These are phyloP conservation scores for Ganaspis sp. DNA, from an alignment of 1,140 invertebrate genomes.

Conservation along the genomic window DNA sequence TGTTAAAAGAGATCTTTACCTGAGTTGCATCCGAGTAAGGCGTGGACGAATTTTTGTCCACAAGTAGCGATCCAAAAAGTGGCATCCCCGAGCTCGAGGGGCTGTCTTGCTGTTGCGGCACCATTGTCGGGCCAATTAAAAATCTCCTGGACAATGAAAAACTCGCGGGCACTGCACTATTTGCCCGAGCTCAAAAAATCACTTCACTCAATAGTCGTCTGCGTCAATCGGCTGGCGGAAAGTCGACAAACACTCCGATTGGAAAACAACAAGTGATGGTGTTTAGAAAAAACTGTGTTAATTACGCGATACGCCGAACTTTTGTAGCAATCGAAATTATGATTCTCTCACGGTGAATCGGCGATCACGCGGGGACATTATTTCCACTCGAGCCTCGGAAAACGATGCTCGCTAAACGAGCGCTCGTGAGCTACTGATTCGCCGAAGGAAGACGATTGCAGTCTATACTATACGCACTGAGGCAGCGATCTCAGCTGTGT, in stretches of 20 bases:
- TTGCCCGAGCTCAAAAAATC: background rate
- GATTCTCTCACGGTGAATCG: conserved; percentile 60
- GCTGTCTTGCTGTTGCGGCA: conserved; percentile 79
- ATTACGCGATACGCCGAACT: background rate
- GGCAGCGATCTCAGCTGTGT: conserved; percentile 66
- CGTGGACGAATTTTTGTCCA: conserved; percentile 92
- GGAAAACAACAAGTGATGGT: background rate
- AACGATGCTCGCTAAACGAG: conserved; percentile 68
- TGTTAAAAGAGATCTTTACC: conserved; percentile 78
- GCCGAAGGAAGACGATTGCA: conserved; percentile 50
- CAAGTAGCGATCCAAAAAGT: conserved; percentile 89
- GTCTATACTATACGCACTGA: conserved; percentile 69
- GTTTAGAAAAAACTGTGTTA: background rate
- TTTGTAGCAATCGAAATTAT: conserved; percentile 13
- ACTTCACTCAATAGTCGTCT: background rate
- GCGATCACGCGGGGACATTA: conserved; percentile 63
- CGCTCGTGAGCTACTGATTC: conserved; percentile 74
- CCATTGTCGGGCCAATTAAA: conserved; percentile 72
- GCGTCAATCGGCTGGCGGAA: background rate
- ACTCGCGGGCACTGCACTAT: conserved; percentile 56
- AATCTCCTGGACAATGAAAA: conserved; percentile 52
- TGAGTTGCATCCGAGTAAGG: conserved; percentile 98
- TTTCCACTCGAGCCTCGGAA: conserved; percentile 47
- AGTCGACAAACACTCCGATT: conserved; percentile 1
- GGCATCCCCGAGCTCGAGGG: conserved; percentile 75